Conservation (phyloP, 2,113 vertebrate species). For the Dipodomys ordii region DNA sequence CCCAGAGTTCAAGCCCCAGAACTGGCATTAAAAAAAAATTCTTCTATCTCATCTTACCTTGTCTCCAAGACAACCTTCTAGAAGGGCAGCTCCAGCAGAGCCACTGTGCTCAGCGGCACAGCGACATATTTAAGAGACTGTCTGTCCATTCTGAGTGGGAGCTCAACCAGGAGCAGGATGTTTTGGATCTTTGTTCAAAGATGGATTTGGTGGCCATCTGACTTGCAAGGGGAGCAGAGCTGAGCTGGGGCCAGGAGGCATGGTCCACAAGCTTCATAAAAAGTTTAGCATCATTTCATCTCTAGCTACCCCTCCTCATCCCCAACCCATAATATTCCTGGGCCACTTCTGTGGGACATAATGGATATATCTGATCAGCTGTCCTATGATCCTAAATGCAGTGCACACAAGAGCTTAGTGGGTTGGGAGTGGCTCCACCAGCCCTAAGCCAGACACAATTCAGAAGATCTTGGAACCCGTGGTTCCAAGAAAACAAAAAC, state of each 20-base stretch:
- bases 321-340: not conserved
- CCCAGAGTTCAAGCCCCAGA: too few relatives aligned
- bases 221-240: not conserved
- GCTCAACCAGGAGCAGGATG: not conserved
- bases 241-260: too few relatives aligned
- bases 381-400: not conserved
- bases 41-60: not conserved
- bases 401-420: fast-evolving
- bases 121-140: not conserved
- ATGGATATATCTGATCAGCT: not conserved
- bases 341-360: too few relatives aligned
- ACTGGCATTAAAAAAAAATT: not conserved
- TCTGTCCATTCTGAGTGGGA: not conserved
- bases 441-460: not conserved
- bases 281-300: not conserved
- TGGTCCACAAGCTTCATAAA: too few relatives aligned
- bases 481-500: not conserved
- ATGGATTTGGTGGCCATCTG: not conserved
- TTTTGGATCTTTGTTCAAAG: not conserved
- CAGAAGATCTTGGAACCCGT: not conserved
- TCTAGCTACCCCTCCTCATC: fast-evolving
- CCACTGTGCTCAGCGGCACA: not conserved
- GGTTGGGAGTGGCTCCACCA: too few relatives aligned
- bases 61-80: not conserved
- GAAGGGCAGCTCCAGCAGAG: not conserved